These are phyloP conservation scores for Paramormyrops kingsleyae DNA, from an alignment of 2,113 vertebrate genomes.

Conservation along the genomic window DNA sequence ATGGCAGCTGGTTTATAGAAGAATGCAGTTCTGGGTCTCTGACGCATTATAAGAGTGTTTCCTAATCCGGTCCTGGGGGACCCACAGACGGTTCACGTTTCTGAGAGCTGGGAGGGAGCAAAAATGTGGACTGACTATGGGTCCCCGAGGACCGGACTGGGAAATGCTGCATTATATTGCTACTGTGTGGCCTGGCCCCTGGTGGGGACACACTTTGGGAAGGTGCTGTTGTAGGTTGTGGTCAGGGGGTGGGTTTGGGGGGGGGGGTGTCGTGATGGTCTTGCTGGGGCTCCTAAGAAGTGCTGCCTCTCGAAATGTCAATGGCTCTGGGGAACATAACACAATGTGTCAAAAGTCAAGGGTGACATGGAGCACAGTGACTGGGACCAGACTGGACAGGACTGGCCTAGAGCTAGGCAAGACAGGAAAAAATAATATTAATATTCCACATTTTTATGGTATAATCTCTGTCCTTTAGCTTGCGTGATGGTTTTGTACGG, in stretches of 20 bases:
- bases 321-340: not conserved
- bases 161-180: not conserved
- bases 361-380: not conserved
- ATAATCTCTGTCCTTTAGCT: not conserved
- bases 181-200: not conserved
- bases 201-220: not conserved
- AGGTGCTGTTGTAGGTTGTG: not conserved
- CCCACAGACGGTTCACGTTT: not conserved
- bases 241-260: not conserved
- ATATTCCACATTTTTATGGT: not conserved
- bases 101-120: not conserved
- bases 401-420: not conserved
- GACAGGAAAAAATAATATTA: not conserved
- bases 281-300: not conserved
- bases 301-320: not conserved
- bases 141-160: not conserved
- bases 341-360: not conserved
- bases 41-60: not conserved
- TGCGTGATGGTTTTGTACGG: not conserved
- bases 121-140: not conserved
- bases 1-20: not conserved
- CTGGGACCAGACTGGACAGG: no score
- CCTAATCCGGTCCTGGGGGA: not conserved
- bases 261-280: not conserved
- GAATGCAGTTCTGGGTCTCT: not conserved